Evolutionary conservation across 1,140 invertebrate species (phyloP), one percentile per base, ranked within the genome.

Genomic region (Trachymyrmex septentrionalis): DNA sequence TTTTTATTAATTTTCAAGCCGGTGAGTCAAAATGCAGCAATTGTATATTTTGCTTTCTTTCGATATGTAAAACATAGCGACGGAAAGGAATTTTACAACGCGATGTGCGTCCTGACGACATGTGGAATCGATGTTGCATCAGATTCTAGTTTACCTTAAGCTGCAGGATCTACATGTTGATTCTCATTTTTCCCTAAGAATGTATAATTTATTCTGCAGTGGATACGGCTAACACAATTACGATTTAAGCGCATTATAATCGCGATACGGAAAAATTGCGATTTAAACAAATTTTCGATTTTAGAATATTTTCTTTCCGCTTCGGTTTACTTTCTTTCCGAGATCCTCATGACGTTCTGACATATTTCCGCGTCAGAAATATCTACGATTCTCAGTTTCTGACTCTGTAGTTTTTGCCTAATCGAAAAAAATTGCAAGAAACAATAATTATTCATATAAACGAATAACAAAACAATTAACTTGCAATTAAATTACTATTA

Each of bases 81-180:
- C 21, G 2, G 64, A 21, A 27, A 50, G 7, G 55, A 84, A 73
- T 84, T 73, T 75, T 72, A 10, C 14, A 10, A 71, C 44, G 55
- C 34, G 86, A 84, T 53, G 30, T 55, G 50, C 59, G 50, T 82
- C 55, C 86, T 94, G 93, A 94, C 85, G 93, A 92, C 72, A 94
- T 19, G 50, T 24, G 16, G 53, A 75, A 84, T 59, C 75, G 76
- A 87, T 92, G 77, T 94, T 94, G 93, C 94, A 87, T 94, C 94
- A 94, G 93, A 94, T 93, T 94, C 93, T 93, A 92, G 93, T 94
- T 94, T 93, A 90, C 90, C 93, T 92, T 91, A 94, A 88, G 27
- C 87, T 91, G 86, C 84, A 91, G 27, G 12, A 85, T 91, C 86
- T 72, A 86, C 53, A 12, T 16, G 34, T 63, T 55, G 77, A 92